Evolutionary conservation across 1,140 invertebrate genomes (phyloP), one percentile per base, ranked within the genome.

Genomic region (Cyclina sinensis): DNA sequence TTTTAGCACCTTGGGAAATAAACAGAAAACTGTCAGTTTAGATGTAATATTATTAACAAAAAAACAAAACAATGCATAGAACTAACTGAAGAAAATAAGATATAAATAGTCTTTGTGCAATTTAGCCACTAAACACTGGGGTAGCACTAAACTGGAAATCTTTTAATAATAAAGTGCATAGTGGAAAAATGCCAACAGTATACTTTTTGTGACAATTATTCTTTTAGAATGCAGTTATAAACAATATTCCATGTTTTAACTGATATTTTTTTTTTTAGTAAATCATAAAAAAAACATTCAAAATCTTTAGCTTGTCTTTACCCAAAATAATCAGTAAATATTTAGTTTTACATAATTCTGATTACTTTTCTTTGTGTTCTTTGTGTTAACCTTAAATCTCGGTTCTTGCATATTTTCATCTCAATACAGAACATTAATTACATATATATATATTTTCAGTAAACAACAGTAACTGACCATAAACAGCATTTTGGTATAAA

Each of bases 1-100:
- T 48, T 74, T 74, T 74, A 74, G 70, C 70, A 74, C 70, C 70
- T 74, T 74, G 3, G 70, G 37, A 74, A 74, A 39, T 18, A 74
- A 74, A 74, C 37, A 24, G 37, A 74, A n/a, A 39, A 12, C 21
- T 16, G 16, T 62, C n/a, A 62, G n/a, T 62, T 27, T 62, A 62
- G n/a, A 27, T 62, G 57, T 11, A 62, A 70, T 37, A n/a, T n/a
- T n/a, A n/a, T n/a, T n/a, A 18, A 14, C 2, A 14, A 37, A 37
- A 32, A 30, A 70, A 39, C 14, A 39, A 35, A 70, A 37, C 4
- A 37, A 18, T 70, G 65, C 3, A 37, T 18, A 39, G 30, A 37
- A 70, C 12, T 35, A 70, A 59, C 18, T 9, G 24, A 59, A 59
- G 1, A 74, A 74, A 7, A 27, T 18, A 27, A 46, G 16, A 14